These are phyloP conservation scores for Charanyca ferruginea DNA, from an alignment of 2,888 invertebrate genomes.

Conservation along the genomic window DNA sequence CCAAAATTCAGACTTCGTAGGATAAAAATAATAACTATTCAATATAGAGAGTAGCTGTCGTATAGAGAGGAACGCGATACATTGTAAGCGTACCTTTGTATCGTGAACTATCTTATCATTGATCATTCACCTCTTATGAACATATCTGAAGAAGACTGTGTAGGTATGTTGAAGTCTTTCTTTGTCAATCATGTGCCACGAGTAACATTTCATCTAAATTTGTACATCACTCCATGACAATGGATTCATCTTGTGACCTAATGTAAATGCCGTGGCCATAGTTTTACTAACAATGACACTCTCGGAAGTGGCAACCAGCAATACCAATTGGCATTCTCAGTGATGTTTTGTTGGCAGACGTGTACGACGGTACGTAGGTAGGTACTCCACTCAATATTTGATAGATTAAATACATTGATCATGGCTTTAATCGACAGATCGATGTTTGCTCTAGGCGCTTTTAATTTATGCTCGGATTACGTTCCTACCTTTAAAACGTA, in stretches of 20 bases:
- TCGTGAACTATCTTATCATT: slow-evolving; percentile 25
- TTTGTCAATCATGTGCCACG: slow-evolving; percentile 45
- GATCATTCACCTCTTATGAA: slow-evolving; percentile 39
- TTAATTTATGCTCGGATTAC: slow-evolving; percentile 8
- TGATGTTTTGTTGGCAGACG: slow-evolving; percentile 69
- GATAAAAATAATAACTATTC: not conserved
- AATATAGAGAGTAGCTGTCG: not conserved
- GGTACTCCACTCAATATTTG: slow-evolving; percentile 41
- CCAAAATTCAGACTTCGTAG: not conserved
- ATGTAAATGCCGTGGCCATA: slow-evolving; percentile 57
- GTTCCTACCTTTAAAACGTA: not conserved
- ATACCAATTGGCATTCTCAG: slow-evolving; percentile 68
- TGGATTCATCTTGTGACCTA: slow-evolving; percentile 60
- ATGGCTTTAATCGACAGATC: slow-evolving; percentile 38
- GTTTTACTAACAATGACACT: slow-evolving; percentile 61
- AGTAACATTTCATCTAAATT: slow-evolving; percentile 55
- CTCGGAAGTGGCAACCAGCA: slow-evolving; percentile 66
- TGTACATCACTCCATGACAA: slow-evolving; percentile 60
- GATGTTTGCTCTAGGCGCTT: slow-evolving; percentile 20
- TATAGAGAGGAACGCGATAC: slow-evolving; percentile 5
- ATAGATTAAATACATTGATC: slow-evolving; percentile 47
- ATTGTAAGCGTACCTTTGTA: slow-evolving; percentile 13
- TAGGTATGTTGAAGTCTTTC: slow-evolving; percentile 30
- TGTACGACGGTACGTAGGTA: slow-evolving; percentile 23
- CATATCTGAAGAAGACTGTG: slow-evolving; percentile 7